Percentiles rank a stretch among this genome's conserved stretches.
phyloP scores from a whole-genome alignment of 2,888 invertebrate species.

The Aspidapion aeneum region DNA sequence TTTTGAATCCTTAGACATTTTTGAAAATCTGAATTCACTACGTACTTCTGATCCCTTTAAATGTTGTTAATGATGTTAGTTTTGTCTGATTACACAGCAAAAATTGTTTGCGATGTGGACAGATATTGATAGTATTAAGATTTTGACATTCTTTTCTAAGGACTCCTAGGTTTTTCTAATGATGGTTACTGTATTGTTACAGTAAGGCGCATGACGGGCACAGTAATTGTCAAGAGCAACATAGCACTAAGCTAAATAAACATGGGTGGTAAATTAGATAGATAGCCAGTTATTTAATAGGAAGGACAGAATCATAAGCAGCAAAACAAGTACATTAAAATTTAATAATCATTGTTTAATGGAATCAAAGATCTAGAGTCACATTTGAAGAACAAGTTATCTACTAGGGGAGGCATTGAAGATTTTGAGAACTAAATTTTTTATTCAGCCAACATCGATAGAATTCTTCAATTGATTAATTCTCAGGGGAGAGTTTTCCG shows the following conservation, averaged over 20 bases:
- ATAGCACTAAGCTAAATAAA: too few species aligned
- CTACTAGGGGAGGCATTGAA: too few species aligned
- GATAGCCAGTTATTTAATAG: background rate
- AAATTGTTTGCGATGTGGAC: background rate
- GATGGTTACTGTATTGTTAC: background rate
- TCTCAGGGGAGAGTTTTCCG: too few species aligned
- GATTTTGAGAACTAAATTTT: too few species aligned
- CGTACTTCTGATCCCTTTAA: slow-evolving; percentile 18
- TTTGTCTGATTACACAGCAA: slow-evolving; percentile 20
- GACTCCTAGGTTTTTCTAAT: background rate
- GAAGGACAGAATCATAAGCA: too few species aligned
- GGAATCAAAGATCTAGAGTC: too few species aligned
- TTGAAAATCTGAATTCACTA: background rate
- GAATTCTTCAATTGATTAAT: too few species aligned
- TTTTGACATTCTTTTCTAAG: background rate
- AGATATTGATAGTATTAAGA: background rate
- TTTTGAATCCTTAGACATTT: background rate
- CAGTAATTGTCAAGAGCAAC: background rate
- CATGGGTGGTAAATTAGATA: background rate
- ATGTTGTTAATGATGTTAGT: slow-evolving; percentile 30
- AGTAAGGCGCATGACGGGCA: background rate
- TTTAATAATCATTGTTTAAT: too few species aligned
- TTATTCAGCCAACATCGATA: too few species aligned
- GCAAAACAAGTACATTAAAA: too few species aligned
- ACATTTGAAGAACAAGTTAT: too few species aligned